These are phyloP conservation scores for Agelastica alni DNA, from an alignment of 2,888 invertebrate genomes.

Conservation along the genomic window DNA sequence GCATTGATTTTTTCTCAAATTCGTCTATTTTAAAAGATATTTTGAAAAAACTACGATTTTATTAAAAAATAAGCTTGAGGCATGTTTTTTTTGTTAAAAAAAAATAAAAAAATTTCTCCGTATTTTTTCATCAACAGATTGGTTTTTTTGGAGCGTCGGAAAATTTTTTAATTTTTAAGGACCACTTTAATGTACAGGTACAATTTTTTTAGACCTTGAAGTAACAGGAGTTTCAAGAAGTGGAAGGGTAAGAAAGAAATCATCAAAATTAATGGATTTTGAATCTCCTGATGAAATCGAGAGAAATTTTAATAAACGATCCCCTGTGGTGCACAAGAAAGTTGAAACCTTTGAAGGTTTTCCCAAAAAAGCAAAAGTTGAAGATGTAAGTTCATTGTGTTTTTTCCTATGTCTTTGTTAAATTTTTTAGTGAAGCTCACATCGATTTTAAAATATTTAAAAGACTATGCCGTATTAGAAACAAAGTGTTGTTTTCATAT, in stretches of 20 bases:
- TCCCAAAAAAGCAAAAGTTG: slow-evolving; percentile 29
- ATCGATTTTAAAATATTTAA: too few species aligned
- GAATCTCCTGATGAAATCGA: slow-evolving; percentile 88
- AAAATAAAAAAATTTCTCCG: too few species aligned
- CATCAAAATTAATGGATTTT: slow-evolving; percentile 91
- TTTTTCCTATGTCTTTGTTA: too few species aligned
- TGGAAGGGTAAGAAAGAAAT: slow-evolving; percentile 90
- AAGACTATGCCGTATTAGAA: too few species aligned
- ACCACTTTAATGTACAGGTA: neutral
- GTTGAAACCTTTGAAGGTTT: slow-evolving; percentile 38
- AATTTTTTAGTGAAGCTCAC: too few species aligned
- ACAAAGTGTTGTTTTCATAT: too few species aligned
- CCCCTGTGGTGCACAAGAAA: slow-evolving; percentile 41
- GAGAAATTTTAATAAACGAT: slow-evolving; percentile 60
- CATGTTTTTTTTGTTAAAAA: too few species aligned
- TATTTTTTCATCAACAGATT: too few species aligned
- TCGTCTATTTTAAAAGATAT: too few species aligned
- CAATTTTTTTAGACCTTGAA: slow-evolving; percentile 65
- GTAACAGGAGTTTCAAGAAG: slow-evolving; percentile 88
- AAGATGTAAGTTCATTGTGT: slow-evolving; percentile 26
- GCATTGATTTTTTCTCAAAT: too few species aligned
- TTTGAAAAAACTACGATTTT: too few species aligned
- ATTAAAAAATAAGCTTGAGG: too few species aligned
- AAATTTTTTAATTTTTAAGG: neutral
- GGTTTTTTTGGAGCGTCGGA: neutral